Evolutionary conservation across 2,888 invertebrate genomes (phyloP), one percentile per base, ranked within the genome.

Genomic region (Beris chalybata): DNA sequence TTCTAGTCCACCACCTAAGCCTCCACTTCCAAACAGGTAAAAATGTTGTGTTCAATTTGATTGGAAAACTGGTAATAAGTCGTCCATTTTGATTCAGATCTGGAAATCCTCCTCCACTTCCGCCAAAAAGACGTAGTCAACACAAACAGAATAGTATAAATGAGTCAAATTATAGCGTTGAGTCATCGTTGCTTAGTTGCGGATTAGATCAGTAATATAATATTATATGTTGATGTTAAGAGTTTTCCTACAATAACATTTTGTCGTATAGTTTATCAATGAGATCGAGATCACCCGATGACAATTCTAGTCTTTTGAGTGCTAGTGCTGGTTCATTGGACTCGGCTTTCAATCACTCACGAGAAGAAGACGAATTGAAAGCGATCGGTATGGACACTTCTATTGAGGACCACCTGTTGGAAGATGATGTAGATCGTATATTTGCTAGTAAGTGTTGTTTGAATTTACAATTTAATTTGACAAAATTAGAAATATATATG

Each of bases 341-440:
- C 79, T 95, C 94, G 0, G 91, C 93, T 79, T 82, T 93, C 73
- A 94, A 94, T 81, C 90, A 90, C 74, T 93, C 93, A n/a, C 86
- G 90, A 67, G 90, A 91, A 73, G 92, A 92, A 74, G 88, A 88
- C 72, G 92, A 92, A 78, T 84, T 87, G 43, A 85, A 87, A 70
- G 85, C 84, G 38, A 80, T 87, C 61, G 72, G 71, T 7, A 85
- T 86, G 85, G 86, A 84, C 71, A 82, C 72, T 48, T 72, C 72
- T 3, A 68, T 72, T n/a, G 74, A 75, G 55, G 75, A 75, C 31
- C 72, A 75, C 38, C 71, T 74, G 50, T 72, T 74, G 44, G 77
- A 77, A 38, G 75, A 78, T 59, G 77, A 78, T 70, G 68, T 76
- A 44, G 78, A 79, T 66, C 76, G 76, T 66, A 71, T 74, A 67